Base-by-base conservation (phyloP, 2,113 vertebrate species). In the Megalops atlanticus region DNA sequence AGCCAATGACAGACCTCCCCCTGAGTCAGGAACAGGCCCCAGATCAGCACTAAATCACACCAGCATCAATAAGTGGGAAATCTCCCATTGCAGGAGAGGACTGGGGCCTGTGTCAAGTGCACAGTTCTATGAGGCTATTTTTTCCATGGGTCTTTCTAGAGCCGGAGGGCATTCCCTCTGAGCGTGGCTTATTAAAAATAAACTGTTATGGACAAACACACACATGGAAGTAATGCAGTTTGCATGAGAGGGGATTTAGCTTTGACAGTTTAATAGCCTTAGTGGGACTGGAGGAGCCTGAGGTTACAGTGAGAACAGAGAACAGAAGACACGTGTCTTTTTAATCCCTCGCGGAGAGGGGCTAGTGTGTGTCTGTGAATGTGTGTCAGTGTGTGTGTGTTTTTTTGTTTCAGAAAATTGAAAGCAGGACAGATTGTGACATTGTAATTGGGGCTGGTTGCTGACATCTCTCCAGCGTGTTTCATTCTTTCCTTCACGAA, bases 261-360 rank as follows among this genome's bases (percentile, higher is more conserved):
- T 35, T n/a, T 31, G 39, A 45, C 40, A 33, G 16, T 78, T 43
- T 78, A 68, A 78, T 68, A 36, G 7, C 15, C 52, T 79, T 31
- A 3, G n/a, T 45, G 77, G 58, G 77, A 79, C 33, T 10, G 33
- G 40, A 78, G 77, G 35, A 33, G 35, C 14, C 77, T 31, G 39
- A 21, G 27, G 31, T 8, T 38, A 68, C n/a, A 39, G n/a, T 27
- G 2, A 68, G 54, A n/a, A 41, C 43, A 27, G 54, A 38, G 54
- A 21, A 40, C 12, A 41, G 14, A 69, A 31, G 43, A 14, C 52
- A 58, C 18, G 16, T 58, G 21, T 58, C 52, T 58, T 24, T n/a
- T 58, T 58, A 58, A 58, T 24, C 52, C 21, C 3, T 58, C 18
- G n/a, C 16, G 24, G 52, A n/a, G 8, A 58, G n/a, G 52, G 3